These are phyloP conservation scores for crab-eating macaque (Macaca fascicularis) DNA, from an alignment of 2,113 vertebrate genomes.

Conservation along the genomic window T2T-MFA8v1.1 NC_088388.1:81713501-81714000, in stretches of 20 bases:
- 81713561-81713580: neutral
- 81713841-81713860: neutral
- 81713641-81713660: neutral
- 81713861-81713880: neutral
- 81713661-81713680: neutral
- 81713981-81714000: neutral
- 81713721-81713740: neutral
- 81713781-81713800: neutral
- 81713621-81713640: neutral
- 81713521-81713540: neutral
- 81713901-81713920: neutral
- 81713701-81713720: no score
- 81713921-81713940: neutral
- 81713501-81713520: neutral
- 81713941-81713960: neutral
- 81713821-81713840: neutral
- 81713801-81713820: neutral
- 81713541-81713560: neutral
- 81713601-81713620: neutral
- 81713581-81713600: neutral
- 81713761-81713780: neutral
- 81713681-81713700: neutral
- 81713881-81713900: neutral
- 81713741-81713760: neutral
- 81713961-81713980: neutral